Conservation (phyloP, 2,797 vertebrate genomes). For the Microctenopoma steveboyesi region DNA sequence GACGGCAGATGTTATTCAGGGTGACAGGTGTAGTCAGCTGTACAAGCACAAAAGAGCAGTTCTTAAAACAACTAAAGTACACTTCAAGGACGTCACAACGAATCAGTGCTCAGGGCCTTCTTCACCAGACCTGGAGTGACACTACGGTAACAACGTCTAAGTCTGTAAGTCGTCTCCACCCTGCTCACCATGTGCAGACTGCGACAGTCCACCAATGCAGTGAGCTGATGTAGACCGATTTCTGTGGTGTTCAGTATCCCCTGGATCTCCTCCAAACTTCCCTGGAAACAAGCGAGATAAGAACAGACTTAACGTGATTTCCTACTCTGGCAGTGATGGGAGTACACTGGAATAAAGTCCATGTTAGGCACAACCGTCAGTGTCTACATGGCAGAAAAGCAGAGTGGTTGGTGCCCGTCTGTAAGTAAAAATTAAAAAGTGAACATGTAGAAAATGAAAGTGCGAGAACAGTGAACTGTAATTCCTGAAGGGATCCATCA, state of each 20-base stretch:
- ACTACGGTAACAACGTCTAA: conserved; percentile 5
- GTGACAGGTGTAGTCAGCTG: conserved; percentile 62
- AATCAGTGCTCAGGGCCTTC: conserved; percentile 15
- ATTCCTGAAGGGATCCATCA: conserved; percentile 8
- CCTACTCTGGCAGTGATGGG: not conserved
- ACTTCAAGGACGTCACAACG: conserved; percentile 46
- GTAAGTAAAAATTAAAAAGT: not conserved
- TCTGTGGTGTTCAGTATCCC: conserved; percentile 93
- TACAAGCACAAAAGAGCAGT: conserved; percentile 34
- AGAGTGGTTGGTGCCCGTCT: conserved; percentile 3
- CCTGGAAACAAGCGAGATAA: conserved; percentile 76
- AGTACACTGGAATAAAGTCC: not conserved
- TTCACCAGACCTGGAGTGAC: conserved; percentile 13
- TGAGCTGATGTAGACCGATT: conserved; percentile 95
- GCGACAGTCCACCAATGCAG: conserved; percentile 96
- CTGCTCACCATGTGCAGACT: conserved; percentile 95
- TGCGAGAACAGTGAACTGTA: not conserved
- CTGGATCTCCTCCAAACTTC: conserved; percentile 89
- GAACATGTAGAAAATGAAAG: not conserved
- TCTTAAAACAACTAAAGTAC: conserved; percentile 40
- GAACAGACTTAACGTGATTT: conserved; percentile 29
- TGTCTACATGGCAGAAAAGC: not conserved
- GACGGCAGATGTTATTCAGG: conserved; percentile 45
- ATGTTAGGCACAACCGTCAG: not conserved
- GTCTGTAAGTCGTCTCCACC: conserved; percentile 15